Evolutionary conservation across 2,797 vertebrate genomes (phyloP).

Genomic region (Rhynchonycteris naso): DNA sequence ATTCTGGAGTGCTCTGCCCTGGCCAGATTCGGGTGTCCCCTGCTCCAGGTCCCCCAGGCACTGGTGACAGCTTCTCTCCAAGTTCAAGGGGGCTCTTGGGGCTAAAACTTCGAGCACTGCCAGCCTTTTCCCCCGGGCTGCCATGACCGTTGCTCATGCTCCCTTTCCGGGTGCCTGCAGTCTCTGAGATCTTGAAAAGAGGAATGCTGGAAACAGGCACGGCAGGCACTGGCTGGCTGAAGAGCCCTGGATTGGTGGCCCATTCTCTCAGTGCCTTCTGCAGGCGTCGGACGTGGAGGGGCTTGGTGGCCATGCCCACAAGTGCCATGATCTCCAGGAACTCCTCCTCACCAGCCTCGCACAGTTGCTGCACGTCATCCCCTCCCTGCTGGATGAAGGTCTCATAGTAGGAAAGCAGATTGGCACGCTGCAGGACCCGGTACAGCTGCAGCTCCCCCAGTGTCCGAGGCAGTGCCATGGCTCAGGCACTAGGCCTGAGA

Average conservation of each 20-base stretch:
- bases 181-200: conserved; percentile 93
- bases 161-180: conserved; percentile 89
- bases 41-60: conserved; percentile 78
- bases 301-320: conserved; percentile 99
- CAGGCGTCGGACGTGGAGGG: conserved; percentile 96
- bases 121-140: conserved; percentile 89
- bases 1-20: conserved; percentile 93
- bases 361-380: conserved; percentile 98
- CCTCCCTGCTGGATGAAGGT: conserved; percentile 99
- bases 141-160: conserved; percentile 92
- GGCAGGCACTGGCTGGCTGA: conserved; percentile 93
- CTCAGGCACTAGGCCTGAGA: conserved; percentile 82
- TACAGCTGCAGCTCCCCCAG: conserved; percentile 98
- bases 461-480: conserved; percentile 96
- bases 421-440: conserved; percentile 96
- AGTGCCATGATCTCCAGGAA: conserved; percentile 99
- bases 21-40: conserved; percentile 88
- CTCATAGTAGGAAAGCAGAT: conserved; percentile 97
- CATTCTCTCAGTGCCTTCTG: conserved; percentile 98
- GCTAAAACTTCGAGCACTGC: conserved; percentile 88
- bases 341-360: conserved; percentile 97
- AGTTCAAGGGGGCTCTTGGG: conserved; percentile 94
- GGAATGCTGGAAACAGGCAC: conserved; percentile 93
- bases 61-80: conserved; percentile 91
- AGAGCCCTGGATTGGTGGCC: conserved; percentile 96